Evolutionary conservation across 1,140 invertebrate species (phyloP), one percentile per base, ranked within the genome.

Genomic region (Drosophila ficusphila): DNA sequence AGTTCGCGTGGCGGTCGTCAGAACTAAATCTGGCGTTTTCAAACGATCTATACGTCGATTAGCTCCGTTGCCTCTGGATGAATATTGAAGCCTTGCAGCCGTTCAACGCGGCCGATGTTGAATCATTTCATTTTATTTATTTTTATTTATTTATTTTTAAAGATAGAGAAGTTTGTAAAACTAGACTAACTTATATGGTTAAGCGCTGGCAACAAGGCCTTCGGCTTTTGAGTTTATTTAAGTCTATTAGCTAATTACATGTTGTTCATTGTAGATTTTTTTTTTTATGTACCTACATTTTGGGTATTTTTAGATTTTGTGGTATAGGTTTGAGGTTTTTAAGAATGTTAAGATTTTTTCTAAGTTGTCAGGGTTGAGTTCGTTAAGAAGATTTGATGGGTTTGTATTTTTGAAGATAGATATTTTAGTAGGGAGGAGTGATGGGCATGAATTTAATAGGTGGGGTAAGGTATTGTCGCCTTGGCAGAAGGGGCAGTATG

Each of bases 401-500:
- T 52, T 39, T 38, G 49, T 39, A 7, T 52, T 52, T 21, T 29
- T 39, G n/a, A 52, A 52, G 7, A 39, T 39, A 9, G 21, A 25
- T 53, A 41, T 23, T 29, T 53, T 53, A 19, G 36, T 39, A 19
- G 34, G 36, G 5, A 53, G 51, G 36, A 41, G 51, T 39, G 51
- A 41, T 53, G 34, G 21, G 49, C 34, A 39, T 39, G 49, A 52
- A 23, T 52, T 52, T 27, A 52, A 18, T 52, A 52, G 14, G 34
- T 14, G 34, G 49, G 8, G 21, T 38, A 52, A 27, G 34, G 31
- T 49, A 21, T 34, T 49, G 47, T 49, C 47, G 16, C 29, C 47
- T 49, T 49, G 47, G 29, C 47, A 49, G n/a, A 49, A 49, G 16
- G 31, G 47, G n/a, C 29, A 49, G 12, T n/a, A 12, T 46, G 23